phyloP scores from a whole-genome alignment of 2,797 vertebrate genomes.

The Rhinichthys osculus region DNA sequence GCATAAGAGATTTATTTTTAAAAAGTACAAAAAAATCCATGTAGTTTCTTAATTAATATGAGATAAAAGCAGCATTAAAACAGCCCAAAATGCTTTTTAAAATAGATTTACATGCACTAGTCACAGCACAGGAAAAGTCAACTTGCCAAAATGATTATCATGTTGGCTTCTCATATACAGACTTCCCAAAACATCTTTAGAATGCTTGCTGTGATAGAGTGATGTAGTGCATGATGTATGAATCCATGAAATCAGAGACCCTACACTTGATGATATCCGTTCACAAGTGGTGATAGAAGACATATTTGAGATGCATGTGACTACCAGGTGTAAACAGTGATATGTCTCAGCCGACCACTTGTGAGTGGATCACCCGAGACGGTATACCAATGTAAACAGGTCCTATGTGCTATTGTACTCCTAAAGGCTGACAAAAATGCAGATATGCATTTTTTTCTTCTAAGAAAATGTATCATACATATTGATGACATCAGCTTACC shows the following conservation, averaged over 20 bases:
- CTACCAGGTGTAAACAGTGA: slow-evolving; percentile 11
- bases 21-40: not conserved
- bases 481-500: not conserved
- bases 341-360: slow-evolving; percentile 2
- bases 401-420: not conserved
- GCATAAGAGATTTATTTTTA: not conserved
- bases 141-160: not conserved
- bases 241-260: slow-evolving; percentile 9
- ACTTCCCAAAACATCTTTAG: not conserved
- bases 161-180: not conserved
- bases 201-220: not conserved
- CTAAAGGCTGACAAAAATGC: not conserved
- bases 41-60: not conserved
- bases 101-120: not conserved
- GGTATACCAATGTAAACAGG: not conserved
- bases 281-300: slow-evolving; percentile 13
- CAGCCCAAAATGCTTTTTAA: not conserved
- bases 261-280: not conserved
- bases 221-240: not conserved
- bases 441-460: not conserved
- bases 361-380: not conserved
- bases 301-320: not conserved
- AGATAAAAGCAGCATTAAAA: not conserved
- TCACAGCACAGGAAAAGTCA: not conserved
- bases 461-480: not conserved